These are phyloP conservation scores for Cheilosia scutellata DNA, from an alignment of 2,888 invertebrate species.

Conservation along the genomic window DNA sequence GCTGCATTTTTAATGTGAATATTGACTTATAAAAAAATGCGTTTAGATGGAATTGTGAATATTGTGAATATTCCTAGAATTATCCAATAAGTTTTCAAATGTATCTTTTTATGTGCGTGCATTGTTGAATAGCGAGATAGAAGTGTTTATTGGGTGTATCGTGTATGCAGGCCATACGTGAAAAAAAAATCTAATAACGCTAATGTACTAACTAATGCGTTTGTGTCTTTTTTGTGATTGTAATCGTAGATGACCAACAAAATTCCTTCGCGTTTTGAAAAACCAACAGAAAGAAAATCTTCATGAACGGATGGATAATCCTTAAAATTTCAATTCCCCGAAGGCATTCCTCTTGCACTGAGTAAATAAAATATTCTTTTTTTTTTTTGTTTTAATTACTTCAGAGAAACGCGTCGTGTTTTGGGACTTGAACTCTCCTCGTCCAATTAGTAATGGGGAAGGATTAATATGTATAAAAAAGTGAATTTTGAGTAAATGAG, in stretches of 20 bases:
- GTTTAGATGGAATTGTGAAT: constrained; percentile 18
- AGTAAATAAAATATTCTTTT: constrained; percentile 37
- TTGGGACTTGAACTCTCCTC: constrained; percentile 33
- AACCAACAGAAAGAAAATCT: constrained; percentile 16
- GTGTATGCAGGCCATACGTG: constrained; percentile 35
- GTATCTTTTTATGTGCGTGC: constrained; percentile 27
- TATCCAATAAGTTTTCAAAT: constrained; percentile 8
- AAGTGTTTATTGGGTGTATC: constrained; percentile 38
- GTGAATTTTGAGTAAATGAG: constrained; percentile 33
- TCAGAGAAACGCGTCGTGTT: constrained; percentile 39
- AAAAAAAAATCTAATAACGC: constrained; percentile 35
- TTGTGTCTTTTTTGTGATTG: constrained; percentile 28
- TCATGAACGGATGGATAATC: constrained; percentile 39
- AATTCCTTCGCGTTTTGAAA: constrained; percentile 3
- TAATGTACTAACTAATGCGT: constrained; percentile 35
- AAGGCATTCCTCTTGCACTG: constrained; percentile 24
- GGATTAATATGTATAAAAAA: constrained; percentile 23
- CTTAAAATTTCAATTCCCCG: constrained; percentile 26
- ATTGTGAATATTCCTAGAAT: constrained; percentile 20
- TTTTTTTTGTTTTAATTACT: constrained; percentile 51
- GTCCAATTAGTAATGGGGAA: constrained; percentile 47
- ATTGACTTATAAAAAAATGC: constrained; percentile 4
- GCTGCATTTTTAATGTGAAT: constrained; percentile 46
- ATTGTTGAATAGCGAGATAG: constrained; percentile 3
- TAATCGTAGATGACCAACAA: constrained; percentile 25